Conservation (phyloP, 2,888 invertebrate genomes). For the Galeopsomyia nigrocyanea region DNA sequence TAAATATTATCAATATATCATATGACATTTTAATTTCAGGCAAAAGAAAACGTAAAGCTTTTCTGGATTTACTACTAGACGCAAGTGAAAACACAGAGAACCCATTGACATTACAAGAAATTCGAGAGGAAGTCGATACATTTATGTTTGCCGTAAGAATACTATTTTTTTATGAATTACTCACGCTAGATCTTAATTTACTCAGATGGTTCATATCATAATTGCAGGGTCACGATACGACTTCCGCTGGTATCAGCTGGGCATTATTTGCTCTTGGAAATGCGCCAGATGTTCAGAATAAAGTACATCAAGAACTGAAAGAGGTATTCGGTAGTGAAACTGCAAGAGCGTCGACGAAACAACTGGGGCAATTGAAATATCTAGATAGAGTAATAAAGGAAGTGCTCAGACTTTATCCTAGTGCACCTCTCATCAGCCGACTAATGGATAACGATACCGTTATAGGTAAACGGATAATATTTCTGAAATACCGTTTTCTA, state of each 20-base stretch:
- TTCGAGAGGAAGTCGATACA: too few relatives aligned
- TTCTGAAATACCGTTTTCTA: not conserved
- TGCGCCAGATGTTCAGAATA: constrained; percentile 69
- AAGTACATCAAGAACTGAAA: constrained; percentile 68
- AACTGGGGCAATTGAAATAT: constrained; percentile 69
- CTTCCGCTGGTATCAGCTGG: constrained; percentile 71
- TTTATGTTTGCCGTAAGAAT: too few relatives aligned
- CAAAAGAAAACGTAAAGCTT: too few relatives aligned
- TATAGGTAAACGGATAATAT: constrained; percentile 58
- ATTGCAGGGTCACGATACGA: constrained; percentile 68
- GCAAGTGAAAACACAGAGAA: too few relatives aligned
- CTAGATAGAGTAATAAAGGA: constrained; percentile 74
- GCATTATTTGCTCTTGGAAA: constrained; percentile 69
- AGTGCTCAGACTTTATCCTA: constrained; percentile 71
- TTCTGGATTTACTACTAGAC: too few relatives aligned
- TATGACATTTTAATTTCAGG: too few relatives aligned
- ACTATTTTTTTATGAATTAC: too few relatives aligned
- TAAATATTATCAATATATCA: too few relatives aligned
- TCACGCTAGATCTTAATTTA: too few relatives aligned
- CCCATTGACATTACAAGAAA: too few relatives aligned
- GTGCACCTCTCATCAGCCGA: constrained; percentile 71
- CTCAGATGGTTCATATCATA: too few relatives aligned
- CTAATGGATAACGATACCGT: constrained; percentile 67
- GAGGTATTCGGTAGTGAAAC: constrained; percentile 63
- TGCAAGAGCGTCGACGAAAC: constrained; percentile 58